Evolutionary conservation across 2,888 invertebrate genomes (phyloP), one percentile per base, ranked within the genome.

Genomic region (Xylophagus ater): DNA sequence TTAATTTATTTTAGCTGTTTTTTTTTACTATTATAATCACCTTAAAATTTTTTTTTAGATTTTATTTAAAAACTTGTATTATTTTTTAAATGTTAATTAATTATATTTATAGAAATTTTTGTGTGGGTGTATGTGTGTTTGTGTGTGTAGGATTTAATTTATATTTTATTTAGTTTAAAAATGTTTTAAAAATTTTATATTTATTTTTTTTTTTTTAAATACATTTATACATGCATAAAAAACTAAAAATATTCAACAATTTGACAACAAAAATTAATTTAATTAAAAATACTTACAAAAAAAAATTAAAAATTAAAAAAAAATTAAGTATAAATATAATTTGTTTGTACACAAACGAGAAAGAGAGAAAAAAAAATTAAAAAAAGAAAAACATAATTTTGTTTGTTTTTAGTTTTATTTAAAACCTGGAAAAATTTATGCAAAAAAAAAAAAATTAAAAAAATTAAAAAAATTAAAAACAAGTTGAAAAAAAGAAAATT

Each of bases 191-290:
- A n/a, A n/a, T n/a, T n/a, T n/a, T n/a, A n/a, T n/a, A n/a, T 43
- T 45, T 47, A 31, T 44, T 42, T 36, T 40, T 17, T 34, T 34
- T 38, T 34, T 34, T 36, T 26, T 45, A 47, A 46, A 47, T 46
- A 49, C 46, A 45, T 47, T 47, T 47, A 46, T 47, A 47, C 48
- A 50, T 50, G 47, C 47, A 47, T 39, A 35, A 42, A 41, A 35
- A 35, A 37, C 12, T 25, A 30, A 40, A 46, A 44, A 43, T 41
- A 44, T 43, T 36, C 47, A 46, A 41, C 45, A 44, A 45, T 45
- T 43, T 44, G 44, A 44, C 47, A 41, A 40, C 32, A 43, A 34
- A 25, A 17, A 28, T 34, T 15, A 29, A 40, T 33, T 40, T 37
- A 33, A 17, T 21, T 18, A 18, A n/a, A 32, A 32, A 15, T 30